Evolutionary conservation across 2,888 invertebrate species (phyloP).

Genomic region (Brachyopa scutellaris): DNA sequence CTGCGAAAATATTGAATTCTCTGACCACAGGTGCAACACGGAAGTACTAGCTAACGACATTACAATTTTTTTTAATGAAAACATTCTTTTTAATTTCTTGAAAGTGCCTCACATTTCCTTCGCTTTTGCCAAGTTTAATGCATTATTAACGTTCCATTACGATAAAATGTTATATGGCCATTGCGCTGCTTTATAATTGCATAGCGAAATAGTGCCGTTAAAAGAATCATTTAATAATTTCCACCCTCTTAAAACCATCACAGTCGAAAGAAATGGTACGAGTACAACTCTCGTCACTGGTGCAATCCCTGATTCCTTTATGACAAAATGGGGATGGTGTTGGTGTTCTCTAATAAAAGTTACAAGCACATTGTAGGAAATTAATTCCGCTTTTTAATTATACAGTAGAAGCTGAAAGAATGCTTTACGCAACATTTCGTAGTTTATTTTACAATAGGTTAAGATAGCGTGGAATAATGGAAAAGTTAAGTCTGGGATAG

Average conservation of each 20-base stretch:
- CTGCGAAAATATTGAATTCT: too few relatives aligned
- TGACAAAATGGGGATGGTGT: background rate
- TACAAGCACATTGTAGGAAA: slow-evolving; percentile 24
- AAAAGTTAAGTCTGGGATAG: background rate
- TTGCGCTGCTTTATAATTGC: slow-evolving; percentile 38
- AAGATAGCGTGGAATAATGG: background rate
- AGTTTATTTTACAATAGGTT: slow-evolving; percentile 28
- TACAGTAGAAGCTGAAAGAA: slow-evolving; percentile 44
- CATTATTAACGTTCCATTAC: slow-evolving; percentile 60
- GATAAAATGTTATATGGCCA: slow-evolving; percentile 40
- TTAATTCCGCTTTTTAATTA: slow-evolving; percentile 62
- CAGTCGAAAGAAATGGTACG: slow-evolving; percentile 7
- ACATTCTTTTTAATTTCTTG: slow-evolving; percentile 27
- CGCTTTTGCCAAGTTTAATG: slow-evolving; percentile 27
- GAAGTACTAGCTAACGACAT: too few relatives aligned
- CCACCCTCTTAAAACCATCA: slow-evolving; percentile 50
- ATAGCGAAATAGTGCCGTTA: slow-evolving; percentile 51
- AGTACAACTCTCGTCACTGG: background rate
- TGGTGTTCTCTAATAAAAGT: slow-evolving; percentile 31
- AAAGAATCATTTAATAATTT: slow-evolving; percentile 65
- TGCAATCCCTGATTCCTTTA: slow-evolving; percentile 23
- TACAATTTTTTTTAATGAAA: slow-evolving; percentile 37
- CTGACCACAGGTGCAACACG: background rate
- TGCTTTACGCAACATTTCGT: slow-evolving; percentile 38
- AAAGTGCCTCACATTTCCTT: slow-evolving; percentile 10